These are phyloP conservation scores for Cichlasoma orientale DNA, from an alignment of 2,797 vertebrate genomes.

Conservation along the genomic window DNA sequence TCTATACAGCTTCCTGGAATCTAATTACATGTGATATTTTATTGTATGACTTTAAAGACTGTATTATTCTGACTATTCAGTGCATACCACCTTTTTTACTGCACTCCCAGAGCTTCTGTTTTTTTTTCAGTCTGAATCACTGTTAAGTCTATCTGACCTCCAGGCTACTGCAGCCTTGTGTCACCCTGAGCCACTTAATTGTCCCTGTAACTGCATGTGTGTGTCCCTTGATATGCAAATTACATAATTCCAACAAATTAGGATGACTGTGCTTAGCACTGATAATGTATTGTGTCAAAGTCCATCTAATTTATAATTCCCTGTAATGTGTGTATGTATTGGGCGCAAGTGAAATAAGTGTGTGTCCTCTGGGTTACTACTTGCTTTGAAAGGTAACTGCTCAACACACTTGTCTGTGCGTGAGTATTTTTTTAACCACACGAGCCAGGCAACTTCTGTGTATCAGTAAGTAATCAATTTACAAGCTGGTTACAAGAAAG, in stretches of 20 bases:
- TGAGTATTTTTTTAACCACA: constrained; percentile 5
- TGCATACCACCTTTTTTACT: not conserved
- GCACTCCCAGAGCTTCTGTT: constrained; percentile 1
- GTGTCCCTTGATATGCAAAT: constrained; percentile 29
- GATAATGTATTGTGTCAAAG: constrained; percentile 34
- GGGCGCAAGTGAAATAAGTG: not conserved
- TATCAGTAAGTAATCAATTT: constrained; percentile 16
- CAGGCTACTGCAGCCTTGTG: constrained; percentile 16
- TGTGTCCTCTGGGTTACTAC: constrained; percentile 2
- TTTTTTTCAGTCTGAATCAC: constrained; percentile 25
- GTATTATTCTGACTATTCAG: not conserved
- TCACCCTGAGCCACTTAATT: constrained; percentile 29
- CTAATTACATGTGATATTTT: not conserved
- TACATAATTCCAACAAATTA: constrained; percentile 25
- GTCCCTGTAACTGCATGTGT: constrained; percentile 8
- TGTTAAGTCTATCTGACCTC: constrained; percentile 19
- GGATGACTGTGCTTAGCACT: constrained; percentile 6
- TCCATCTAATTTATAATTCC: constrained; percentile 14
- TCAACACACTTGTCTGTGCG: not conserved
- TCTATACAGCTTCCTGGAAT: not conserved
- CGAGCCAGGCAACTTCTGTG: constrained; percentile 11
- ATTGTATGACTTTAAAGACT: not conserved
- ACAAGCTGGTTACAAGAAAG: not conserved
- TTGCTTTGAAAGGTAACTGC: constrained; percentile 6
- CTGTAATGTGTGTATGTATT: not conserved